These are phyloP conservation scores for Silurus asotus DNA, from an alignment of 2,113 vertebrate genomes.

Conservation along the genomic window DNA sequence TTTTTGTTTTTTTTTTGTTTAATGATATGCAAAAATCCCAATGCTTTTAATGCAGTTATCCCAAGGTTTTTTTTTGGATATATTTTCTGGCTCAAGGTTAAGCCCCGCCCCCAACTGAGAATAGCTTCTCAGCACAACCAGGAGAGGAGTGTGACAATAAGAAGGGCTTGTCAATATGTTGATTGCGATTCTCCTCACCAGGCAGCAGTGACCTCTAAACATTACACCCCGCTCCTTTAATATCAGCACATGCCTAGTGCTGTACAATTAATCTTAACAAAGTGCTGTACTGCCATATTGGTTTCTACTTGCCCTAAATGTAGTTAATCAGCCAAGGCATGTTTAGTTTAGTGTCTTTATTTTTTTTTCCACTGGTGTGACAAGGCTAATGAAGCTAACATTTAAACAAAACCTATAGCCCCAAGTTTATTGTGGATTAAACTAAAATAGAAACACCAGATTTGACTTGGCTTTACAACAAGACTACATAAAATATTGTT, in stretches of 20 bases:
- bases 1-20: neutral
- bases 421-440: neutral
- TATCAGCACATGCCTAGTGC: neutral
- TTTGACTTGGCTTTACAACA: neutral
- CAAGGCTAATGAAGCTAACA: constrained; percentile 10
- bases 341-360: constrained; percentile 8
- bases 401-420: constrained; percentile 22
- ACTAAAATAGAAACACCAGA: neutral
- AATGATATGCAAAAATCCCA: neutral
- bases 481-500: neutral
- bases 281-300: neutral
- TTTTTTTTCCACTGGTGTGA: constrained; percentile 7
- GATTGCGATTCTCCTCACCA: neutral
- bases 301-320: constrained; percentile 1
- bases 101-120: neutral
- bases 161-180: neutral
- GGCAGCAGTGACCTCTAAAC: constrained; percentile 9
- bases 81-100: neutral
- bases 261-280: neutral
- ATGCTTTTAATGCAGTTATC: no score
- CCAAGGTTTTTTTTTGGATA: neutral
- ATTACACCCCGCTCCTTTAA: neutral
- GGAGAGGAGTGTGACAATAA: neutral
- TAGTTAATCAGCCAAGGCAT: neutral
- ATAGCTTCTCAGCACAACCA: neutral